Percentiles rank a stretch among this genome's conserved stretches.
phyloP scores from a whole-genome alignment of 2,797 vertebrate species.

The Sebastes iracundus region DNA sequence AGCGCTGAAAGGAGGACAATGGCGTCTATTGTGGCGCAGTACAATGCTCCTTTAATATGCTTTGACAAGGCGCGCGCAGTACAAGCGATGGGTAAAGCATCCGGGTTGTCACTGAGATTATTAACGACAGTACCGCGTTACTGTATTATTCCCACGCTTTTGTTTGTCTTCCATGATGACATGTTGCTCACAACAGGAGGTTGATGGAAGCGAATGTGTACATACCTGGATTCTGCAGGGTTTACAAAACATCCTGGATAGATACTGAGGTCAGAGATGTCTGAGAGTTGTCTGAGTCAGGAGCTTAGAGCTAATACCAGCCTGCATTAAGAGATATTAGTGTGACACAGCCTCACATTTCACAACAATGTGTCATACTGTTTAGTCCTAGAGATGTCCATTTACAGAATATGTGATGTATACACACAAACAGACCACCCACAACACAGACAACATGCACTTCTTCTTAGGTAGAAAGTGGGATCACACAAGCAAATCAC shows the following conservation, averaged over 20 bases:
- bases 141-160: constrained; percentile 43
- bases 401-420: not conserved
- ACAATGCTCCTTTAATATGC: constrained; percentile 64
- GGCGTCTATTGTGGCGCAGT: constrained; percentile 34
- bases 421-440: constrained; percentile 29
- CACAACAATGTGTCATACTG: not conserved
- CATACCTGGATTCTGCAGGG: constrained; percentile 22
- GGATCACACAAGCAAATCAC: not conserved
- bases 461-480: not conserved
- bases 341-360: not conserved
- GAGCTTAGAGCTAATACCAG: constrained; percentile 35
- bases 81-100: constrained; percentile 40
- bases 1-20: constrained; percentile 47
- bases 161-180: constrained; percentile 1
- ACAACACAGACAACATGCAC: not conserved
- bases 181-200: not conserved
- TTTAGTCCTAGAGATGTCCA: not conserved
- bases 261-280: constrained; percentile 35
- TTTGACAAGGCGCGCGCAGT: constrained; percentile 60
- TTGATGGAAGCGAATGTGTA: not conserved
- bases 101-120: constrained; percentile 57
- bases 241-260: constrained; percentile 27
- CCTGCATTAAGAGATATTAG: constrained; percentile 18
- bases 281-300: constrained; percentile 25
- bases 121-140: constrained; percentile 37